A percentile compares a stretch with the other conserved stretches of the same genome.
Conservation (phyloP, 2,888 invertebrate species). For the Sinelater perroti region DNA sequence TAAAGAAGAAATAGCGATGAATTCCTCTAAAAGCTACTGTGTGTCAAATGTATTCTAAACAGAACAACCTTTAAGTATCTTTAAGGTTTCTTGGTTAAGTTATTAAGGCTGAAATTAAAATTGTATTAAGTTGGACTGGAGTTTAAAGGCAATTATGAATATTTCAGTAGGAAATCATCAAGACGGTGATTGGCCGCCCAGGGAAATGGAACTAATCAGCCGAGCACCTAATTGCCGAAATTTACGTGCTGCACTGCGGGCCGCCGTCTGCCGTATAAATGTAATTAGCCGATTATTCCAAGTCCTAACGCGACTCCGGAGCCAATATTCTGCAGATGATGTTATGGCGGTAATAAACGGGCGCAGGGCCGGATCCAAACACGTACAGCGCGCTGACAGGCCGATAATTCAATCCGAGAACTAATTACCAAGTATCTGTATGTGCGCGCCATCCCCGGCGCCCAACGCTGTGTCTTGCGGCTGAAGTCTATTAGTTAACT, state of each 20-base stretch:
- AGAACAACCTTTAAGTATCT: too few species aligned
- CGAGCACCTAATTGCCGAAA: conserved; percentile 23
- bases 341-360: conserved; percentile 31
- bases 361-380: conserved; percentile 32
- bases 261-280: conserved; percentile 24
- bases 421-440: conserved; percentile 36
- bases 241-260: conserved; percentile 23
- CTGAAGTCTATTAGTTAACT: conserved; percentile 32
- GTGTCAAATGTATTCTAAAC: too few species aligned
- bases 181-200: conserved; percentile 8
- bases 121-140: too few species aligned
- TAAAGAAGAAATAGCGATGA: too few species aligned
- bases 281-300: conserved; percentile 32
- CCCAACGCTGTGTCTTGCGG: conserved; percentile 30
- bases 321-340: conserved; percentile 34
- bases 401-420: conserved; percentile 36
- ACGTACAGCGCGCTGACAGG: conserved; percentile 32
- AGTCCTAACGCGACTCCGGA: conserved; percentile 30
- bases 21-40: too few species aligned
- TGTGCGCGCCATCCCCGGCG: conserved; percentile 5
- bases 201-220: conserved; percentile 12
- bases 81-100: too few species aligned
- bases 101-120: too few species aligned
- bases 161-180: too few species aligned
- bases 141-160: too few species aligned